These are phyloP conservation scores for Nerophis lumbriciformis DNA, from an alignment of 2,113 vertebrate genomes.

Conservation along the genomic window DNA sequence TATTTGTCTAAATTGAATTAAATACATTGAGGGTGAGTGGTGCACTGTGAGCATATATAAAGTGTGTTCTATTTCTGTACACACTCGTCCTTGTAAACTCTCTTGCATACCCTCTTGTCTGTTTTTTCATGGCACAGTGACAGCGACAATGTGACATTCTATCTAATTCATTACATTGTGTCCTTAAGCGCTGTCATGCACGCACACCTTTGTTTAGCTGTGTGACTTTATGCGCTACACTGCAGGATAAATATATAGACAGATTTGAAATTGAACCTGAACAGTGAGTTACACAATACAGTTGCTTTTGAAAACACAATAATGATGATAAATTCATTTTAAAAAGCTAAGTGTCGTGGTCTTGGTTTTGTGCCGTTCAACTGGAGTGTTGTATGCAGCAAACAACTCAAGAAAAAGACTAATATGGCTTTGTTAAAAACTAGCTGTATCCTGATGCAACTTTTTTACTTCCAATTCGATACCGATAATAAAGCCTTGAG, in stretches of 20 bases:
- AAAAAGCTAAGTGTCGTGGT: too few species aligned
- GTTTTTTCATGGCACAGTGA: constrained; percentile 1
- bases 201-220: background rate
- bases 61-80: constrained; percentile 23
- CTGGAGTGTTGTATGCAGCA: too few species aligned
- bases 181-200: constrained; percentile 11
- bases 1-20: constrained; percentile 37
- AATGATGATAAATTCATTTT: too few species aligned
- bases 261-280: background rate
- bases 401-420: too few species aligned
- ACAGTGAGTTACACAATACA: background rate
- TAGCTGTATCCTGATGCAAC: too few species aligned
- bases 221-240: background rate
- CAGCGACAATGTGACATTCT: constrained; percentile 16
- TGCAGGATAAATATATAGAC: background rate
- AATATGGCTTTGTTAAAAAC: too few species aligned
- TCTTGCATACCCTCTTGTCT: constrained; percentile 10
- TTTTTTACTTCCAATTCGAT: too few species aligned
- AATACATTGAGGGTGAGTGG: constrained; percentile 32
- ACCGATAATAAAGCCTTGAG: too few species aligned
- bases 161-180: constrained; percentile 7
- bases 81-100: constrained; percentile 9
- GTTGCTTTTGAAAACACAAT: too few species aligned
- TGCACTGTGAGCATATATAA: constrained; percentile 3
- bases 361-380: too few species aligned